These are phyloP conservation scores for Corythornis cristatus DNA, from an alignment of 2,113 vertebrate genomes.

Conservation along the genomic window DNA sequence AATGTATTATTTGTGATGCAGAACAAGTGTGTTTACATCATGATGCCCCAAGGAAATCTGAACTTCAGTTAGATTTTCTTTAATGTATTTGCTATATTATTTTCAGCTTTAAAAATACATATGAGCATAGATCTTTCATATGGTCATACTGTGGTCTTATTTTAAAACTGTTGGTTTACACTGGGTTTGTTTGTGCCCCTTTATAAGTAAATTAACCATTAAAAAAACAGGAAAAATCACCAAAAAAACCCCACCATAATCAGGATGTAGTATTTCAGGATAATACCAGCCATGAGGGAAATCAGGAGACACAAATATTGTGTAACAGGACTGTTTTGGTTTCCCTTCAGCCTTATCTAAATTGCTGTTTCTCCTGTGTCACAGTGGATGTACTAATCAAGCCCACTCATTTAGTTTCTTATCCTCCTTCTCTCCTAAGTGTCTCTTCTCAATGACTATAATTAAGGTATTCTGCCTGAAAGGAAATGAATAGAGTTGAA, in stretches of 20 bases:
- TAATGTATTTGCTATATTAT: constrained; percentile 7
- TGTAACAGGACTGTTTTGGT: neutral
- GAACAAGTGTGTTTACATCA: constrained; percentile 39
- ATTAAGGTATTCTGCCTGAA: neutral
- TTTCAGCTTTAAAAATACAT: neutral
- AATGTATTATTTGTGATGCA: constrained; percentile 44
- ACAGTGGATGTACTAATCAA: neutral
- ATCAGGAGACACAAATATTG: neutral
- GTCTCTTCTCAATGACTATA: neutral
- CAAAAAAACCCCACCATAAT: neutral
- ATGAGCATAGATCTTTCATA: neutral
- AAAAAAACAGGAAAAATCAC: neutral
- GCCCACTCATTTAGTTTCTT: neutral
- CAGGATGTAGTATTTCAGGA: neutral
- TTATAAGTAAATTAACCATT: neutral
- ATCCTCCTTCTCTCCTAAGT: neutral
- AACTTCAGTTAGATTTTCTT: neutral
- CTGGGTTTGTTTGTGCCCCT: neutral
- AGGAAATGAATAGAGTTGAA: neutral
- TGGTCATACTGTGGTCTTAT: neutral
- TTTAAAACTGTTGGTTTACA: neutral
- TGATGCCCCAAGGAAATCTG: neutral
- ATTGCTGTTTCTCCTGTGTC: neutral
- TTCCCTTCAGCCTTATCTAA: neutral
- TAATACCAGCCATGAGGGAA: neutral